phyloP scores from a whole-genome alignment of 2,888 invertebrate species.

The Aethes cnicana region DNA sequence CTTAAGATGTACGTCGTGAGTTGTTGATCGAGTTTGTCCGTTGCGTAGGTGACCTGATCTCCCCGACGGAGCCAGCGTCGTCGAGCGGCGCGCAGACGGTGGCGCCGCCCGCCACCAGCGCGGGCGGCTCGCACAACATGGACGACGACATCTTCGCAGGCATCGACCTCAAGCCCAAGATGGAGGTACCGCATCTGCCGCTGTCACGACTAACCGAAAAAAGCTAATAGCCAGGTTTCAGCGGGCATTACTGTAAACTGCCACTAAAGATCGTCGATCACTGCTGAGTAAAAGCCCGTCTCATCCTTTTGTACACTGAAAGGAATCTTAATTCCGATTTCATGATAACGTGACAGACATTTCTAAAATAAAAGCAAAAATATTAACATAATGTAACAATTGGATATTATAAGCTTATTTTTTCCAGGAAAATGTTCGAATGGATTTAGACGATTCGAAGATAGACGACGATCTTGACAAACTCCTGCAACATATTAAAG shows the following conservation, averaged over 20 bases:
- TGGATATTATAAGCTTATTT: slow-evolving; percentile 16
- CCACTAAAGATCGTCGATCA: too few species aligned
- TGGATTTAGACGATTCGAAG: slow-evolving; percentile 93
- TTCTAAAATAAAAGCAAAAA: too few species aligned
- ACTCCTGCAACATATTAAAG: slow-evolving; percentile 95
- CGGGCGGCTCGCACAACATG: slow-evolving; percentile 73
- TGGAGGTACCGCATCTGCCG: slow-evolving; percentile 83
- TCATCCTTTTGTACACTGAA: too few species aligned
- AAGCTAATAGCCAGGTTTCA: too few species aligned
- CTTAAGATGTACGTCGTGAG: too few species aligned
- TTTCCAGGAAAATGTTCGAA: slow-evolving; percentile 84
- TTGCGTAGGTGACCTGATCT: slow-evolving; percentile 68
- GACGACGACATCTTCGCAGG: slow-evolving; percentile 88
- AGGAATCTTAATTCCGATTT: too few species aligned
- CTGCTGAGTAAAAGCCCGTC: too few species aligned
- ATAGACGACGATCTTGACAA: slow-evolving; percentile 97
- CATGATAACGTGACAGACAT: too few species aligned
- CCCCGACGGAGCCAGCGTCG: slow-evolving; percentile 73
- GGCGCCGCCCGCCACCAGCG: slow-evolving; percentile 59
- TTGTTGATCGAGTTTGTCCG: not conserved
- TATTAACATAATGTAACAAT: too few species aligned
- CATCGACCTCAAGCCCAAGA: slow-evolving; percentile 88
- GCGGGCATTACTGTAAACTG: too few species aligned
- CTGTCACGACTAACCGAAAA: too few species aligned
- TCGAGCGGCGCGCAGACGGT: slow-evolving; percentile 55